These are phyloP conservation scores for Pelodiscus sinensis DNA, from an alignment of 2,113 vertebrate genomes.

Conservation along the genomic window DNA sequence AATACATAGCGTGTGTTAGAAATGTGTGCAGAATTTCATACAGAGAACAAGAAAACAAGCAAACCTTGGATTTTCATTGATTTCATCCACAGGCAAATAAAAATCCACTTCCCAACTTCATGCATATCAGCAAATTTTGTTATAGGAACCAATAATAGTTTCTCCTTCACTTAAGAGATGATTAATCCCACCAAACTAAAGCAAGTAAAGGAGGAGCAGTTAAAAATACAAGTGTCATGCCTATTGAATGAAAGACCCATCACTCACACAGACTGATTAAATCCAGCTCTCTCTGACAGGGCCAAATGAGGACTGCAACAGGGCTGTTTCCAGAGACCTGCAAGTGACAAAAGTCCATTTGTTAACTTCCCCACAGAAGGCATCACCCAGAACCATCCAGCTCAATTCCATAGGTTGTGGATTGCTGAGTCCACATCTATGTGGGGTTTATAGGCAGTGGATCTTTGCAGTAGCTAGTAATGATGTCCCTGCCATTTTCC, in stretches of 20 bases:
- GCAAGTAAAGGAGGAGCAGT: background rate
- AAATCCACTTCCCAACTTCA: background rate
- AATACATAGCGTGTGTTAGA: background rate
- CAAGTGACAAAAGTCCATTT: background rate
- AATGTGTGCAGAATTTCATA: background rate
- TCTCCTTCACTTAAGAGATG: background rate
- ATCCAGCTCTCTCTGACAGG: background rate
- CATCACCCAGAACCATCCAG: background rate
- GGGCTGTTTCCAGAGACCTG: background rate
- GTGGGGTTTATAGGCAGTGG: background rate
- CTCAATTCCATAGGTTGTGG: background rate
- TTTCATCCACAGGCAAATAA: background rate
- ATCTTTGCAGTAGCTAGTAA: background rate
- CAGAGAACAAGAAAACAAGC: background rate
- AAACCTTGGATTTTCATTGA: background rate
- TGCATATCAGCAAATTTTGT: background rate
- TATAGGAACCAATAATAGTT: background rate
- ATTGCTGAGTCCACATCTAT: background rate
- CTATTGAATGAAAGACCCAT: background rate
- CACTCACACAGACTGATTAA: background rate
- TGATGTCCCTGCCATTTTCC: background rate
- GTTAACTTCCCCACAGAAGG: accelerated
- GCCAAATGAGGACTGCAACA: accelerated
- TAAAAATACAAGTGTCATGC: background rate
- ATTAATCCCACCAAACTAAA: background rate